Conservation (phyloP, 2,797 vertebrate species). For the Sebastes dallii region DNA sequence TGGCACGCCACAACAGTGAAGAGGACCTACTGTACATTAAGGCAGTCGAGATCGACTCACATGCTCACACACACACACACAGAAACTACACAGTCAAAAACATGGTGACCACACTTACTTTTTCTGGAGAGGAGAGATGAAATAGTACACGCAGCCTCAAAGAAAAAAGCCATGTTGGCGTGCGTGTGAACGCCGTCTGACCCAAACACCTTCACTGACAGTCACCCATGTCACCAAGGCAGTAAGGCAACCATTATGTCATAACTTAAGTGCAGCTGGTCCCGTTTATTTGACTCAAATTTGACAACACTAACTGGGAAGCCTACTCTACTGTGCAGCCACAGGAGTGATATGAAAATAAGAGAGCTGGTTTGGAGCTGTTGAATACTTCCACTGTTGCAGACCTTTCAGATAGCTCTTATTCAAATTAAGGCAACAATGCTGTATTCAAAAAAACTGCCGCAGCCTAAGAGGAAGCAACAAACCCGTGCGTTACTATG, state of each 20-base stretch:
- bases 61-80: not conserved
- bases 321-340: not conserved
- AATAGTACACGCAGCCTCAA: slow-evolving; percentile 64
- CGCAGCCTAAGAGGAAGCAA: slow-evolving; percentile 21
- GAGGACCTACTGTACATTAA: not conserved
- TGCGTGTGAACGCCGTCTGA: not conserved
- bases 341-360: not conserved
- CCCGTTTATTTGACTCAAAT: not conserved
- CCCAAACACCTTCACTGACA: slow-evolving; percentile 30
- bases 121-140: slow-evolving; percentile 63
- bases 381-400: slow-evolving; percentile 16
- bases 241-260: not conserved
- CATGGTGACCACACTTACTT: slow-evolving; percentile 50
- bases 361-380: not conserved
- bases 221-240: not conserved
- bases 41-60: not conserved
- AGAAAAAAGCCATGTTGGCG: slow-evolving; percentile 75
- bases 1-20: not conserved
- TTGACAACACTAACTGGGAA: not conserved
- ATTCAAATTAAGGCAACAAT: slow-evolving; percentile 48
- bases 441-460: not conserved
- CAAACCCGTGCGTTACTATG: not conserved
- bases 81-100: not conserved
- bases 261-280: not conserved
- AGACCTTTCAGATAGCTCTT: not conserved